Base-by-base conservation (phyloP, 2,888 invertebrate genomes). In the Seira musarum region DNA sequence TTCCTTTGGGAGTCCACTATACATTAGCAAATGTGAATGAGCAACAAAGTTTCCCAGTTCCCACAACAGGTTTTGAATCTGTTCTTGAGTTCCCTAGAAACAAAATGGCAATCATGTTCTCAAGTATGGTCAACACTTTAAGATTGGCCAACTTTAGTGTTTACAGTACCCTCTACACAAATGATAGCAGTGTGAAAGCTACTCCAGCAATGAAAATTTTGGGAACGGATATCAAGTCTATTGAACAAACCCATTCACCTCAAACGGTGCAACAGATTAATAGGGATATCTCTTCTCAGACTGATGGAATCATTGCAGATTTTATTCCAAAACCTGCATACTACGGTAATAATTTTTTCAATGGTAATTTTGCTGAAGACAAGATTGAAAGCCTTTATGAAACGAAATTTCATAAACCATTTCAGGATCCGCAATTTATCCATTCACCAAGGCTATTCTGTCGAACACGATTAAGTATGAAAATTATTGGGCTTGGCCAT, bases 81-180 rank as follows among this genome's bases (percentile, higher is more conserved):
- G 84, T 84, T 15, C 70, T 84, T 19, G 84, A 84, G 75, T 81
- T 81, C 46, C 84, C 84, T 5, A 78, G 82, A 71, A 81, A 81
- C 61, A 84, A 84, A 80, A 81, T 82, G 70, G 81, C 84, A 0
- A 82, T 84, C 24, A 84, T 84, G 84, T 84, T 84, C 60, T 84
- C 84, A 15, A 79, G 76, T 60, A 84, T 84, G 84, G 75, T 84
- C 46, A 84, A 84, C 61, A 84, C 84, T 0, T 60, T 84, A 0
- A 66, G 82, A 46, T 53, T 84, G 73, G 84, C 84, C 15, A 84
- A 84, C 53, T 84, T 84, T 40, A 73, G 74, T 35, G 82, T 82
- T 15, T 65, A 78, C 30, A 81, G 81, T 25, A 82, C 68, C 1
- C 76, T 84, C 60, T 84, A 84, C 76, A 80, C 82, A 2, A 80